phyloP scores from a whole-genome alignment of 30 jellyfish, hydroid and myxozoan genomes.

The Hydractinia symbiolongicarpus region DNA sequence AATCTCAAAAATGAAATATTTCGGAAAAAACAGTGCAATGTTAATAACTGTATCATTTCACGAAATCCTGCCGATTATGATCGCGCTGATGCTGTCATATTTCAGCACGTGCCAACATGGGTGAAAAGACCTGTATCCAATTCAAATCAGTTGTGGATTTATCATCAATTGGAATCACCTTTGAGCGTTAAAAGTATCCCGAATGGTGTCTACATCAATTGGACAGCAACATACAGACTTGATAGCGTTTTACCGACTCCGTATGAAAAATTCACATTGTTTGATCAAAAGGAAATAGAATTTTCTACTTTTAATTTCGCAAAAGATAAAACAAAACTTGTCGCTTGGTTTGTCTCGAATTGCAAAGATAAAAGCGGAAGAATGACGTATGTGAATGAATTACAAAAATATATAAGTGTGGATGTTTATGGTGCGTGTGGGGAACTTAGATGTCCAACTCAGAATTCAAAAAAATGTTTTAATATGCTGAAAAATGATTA shows the following conservation, averaged over 20 bases:
- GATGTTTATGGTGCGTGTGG: slow-evolving; percentile 26
- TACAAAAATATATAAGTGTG: slow-evolving; percentile 4
- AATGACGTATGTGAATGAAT: slow-evolving; percentile 4
- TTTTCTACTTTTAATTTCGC: not conserved
- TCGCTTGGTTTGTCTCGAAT: slow-evolving; percentile 18
- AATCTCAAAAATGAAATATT: not conserved
- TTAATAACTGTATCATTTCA: slow-evolving; percentile 8
- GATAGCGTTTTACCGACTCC: slow-evolving; percentile 20
- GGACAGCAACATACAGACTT: slow-evolving; percentile 19
- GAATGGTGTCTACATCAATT: not conserved
- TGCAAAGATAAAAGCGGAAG: slow-evolving; percentile 8
- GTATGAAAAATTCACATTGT: slow-evolving; percentile 2
- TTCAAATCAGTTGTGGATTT: slow-evolving; percentile 12
- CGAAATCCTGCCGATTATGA: slow-evolving; percentile 17
- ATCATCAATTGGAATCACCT: slow-evolving; percentile 14
- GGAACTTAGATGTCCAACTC: not conserved
- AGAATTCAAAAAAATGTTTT: not conserved
- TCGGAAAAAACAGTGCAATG: not conserved
- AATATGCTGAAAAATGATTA: slow-evolving; percentile 7
- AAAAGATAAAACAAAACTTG: not conserved
- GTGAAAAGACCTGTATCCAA: slow-evolving; percentile 19
- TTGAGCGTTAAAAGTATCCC: not conserved
- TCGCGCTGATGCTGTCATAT: slow-evolving; percentile 8
- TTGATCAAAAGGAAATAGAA: not conserved
- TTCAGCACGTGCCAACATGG: not conserved